Evolutionary conservation across 1,140 invertebrate species (phyloP).

Genomic region (Argopecten irradians): DNA sequence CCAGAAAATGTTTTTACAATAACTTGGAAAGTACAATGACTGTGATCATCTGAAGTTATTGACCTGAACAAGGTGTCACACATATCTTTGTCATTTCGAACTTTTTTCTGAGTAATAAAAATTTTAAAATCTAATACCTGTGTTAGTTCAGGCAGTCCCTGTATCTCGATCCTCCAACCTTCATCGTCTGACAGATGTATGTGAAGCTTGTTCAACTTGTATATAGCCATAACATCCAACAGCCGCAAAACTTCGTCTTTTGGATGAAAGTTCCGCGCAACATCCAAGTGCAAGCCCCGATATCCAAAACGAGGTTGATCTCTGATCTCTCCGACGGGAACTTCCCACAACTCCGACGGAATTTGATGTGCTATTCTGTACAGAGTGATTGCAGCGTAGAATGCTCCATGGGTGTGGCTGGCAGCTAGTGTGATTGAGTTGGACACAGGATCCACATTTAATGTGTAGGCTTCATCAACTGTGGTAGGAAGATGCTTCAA

Average conservation of each 20-base stretch:
- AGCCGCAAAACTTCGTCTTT: conserved; percentile 55
- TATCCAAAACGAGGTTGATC: conserved; percentile 61
- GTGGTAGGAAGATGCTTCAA: background rate
- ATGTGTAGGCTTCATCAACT: background rate
- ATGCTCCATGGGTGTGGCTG: background rate
- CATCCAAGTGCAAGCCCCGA: conserved; percentile 64
- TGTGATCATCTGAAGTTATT: no score
- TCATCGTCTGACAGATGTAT: conserved; percentile 69
- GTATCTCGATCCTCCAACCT: conserved; percentile 67
- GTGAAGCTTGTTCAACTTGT: conserved; percentile 68
- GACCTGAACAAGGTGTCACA: no score
- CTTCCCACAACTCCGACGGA: background rate
- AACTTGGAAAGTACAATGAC: no score
- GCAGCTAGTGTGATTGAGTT: background rate
- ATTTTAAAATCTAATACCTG: no score
- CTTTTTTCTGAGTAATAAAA: no score
- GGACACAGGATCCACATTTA: background rate
- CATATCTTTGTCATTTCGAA: no score
- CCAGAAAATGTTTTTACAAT: no score
- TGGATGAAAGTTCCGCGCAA: conserved; percentile 59
- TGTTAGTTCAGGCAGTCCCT: conserved; percentile 62
- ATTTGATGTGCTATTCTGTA: background rate
- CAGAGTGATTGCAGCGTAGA: background rate
- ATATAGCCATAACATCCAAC: conserved; percentile 63
- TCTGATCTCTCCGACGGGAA: conserved; percentile 42